Conservation (phyloP, 2,888 invertebrate genomes). For the Cinara cedri region DNA sequence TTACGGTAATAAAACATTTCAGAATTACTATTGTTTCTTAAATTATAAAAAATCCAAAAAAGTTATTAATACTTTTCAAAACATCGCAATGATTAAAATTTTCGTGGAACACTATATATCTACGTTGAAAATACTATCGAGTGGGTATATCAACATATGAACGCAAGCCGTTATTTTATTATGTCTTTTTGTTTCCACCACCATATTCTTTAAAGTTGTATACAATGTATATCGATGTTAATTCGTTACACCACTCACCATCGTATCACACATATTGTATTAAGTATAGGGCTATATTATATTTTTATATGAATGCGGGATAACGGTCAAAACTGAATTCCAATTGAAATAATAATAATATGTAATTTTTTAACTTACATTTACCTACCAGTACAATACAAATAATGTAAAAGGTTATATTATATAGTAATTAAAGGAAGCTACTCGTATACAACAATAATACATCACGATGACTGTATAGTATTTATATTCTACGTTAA, state of each 20-base stretch:
- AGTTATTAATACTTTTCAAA: too few relatives aligned
- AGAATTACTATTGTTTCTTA: too few relatives aligned
- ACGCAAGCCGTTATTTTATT: neutral
- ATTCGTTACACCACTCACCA: conserved; percentile 3
- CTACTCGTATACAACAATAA: too few relatives aligned
- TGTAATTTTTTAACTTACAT: neutral
- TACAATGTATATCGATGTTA: neutral
- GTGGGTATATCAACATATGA: too few relatives aligned
- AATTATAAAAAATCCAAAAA: too few relatives aligned
- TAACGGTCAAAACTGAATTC: conserved; percentile 43
- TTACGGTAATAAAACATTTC: too few relatives aligned
- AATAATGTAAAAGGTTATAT: neutral
- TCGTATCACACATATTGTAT: neutral
- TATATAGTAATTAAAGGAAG: too few relatives aligned
- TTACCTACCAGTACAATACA: neutral
- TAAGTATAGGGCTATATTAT: too few relatives aligned
- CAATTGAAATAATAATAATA: neutral
- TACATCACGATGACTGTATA: too few relatives aligned
- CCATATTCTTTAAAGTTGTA: conserved; percentile 20
- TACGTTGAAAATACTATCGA: neutral
- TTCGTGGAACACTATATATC: neutral
- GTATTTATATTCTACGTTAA: too few relatives aligned
- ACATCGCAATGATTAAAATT: too few relatives aligned
- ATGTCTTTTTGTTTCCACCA: conserved; percentile 41
- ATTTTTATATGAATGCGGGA: conserved; percentile 36